These are phyloP conservation scores for Eptesicus fuscus DNA, from an alignment of 2,113 vertebrate species.

Conservation along the genomic window DNA sequence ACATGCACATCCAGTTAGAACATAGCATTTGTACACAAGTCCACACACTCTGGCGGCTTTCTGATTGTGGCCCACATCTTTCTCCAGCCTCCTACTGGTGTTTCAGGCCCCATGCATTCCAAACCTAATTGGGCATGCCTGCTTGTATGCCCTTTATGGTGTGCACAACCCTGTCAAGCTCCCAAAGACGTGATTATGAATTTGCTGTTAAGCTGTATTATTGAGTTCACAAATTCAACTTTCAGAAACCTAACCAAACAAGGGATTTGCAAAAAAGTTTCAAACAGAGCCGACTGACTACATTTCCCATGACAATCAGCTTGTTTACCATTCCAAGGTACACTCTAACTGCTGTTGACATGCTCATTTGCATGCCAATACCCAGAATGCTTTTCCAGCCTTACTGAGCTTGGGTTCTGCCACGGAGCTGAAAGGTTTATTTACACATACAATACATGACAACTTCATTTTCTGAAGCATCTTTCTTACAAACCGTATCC, in stretches of 20 bases:
- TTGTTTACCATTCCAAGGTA: conserved; percentile 83
- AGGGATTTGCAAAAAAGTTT: conserved; percentile 76
- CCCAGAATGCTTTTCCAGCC: conserved; percentile 81
- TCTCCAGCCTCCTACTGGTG: not conserved
- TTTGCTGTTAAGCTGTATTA: conserved; percentile 69
- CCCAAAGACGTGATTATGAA: conserved; percentile 53
- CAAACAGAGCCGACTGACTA: conserved; percentile 66
- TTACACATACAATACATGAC: conserved; percentile 72
- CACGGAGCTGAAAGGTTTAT: conserved; percentile 76
- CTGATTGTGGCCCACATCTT: not conserved
- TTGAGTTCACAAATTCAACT: conserved; percentile 58
- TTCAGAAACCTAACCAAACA: conserved; percentile 74
- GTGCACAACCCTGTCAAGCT: not conserved
- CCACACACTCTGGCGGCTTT: not conserved
- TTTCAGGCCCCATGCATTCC: not conserved
- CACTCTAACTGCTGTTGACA: conserved; percentile 79
- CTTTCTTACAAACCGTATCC: conserved; percentile 65
- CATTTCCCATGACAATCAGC: conserved; percentile 83
- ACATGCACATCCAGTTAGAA: not conserved
- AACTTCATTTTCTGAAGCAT: conserved; percentile 75
- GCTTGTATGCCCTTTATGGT: not conserved
- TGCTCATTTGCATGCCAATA: conserved; percentile 86
- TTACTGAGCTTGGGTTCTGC: conserved; percentile 65
- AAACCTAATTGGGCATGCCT: conserved; percentile 8
- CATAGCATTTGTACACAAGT: no score